These are phyloP conservation scores for Zoanthus gigantus DNA, from an alignment of 92 coral and sea anemone genomes.

Conservation along the genomic window DNA sequence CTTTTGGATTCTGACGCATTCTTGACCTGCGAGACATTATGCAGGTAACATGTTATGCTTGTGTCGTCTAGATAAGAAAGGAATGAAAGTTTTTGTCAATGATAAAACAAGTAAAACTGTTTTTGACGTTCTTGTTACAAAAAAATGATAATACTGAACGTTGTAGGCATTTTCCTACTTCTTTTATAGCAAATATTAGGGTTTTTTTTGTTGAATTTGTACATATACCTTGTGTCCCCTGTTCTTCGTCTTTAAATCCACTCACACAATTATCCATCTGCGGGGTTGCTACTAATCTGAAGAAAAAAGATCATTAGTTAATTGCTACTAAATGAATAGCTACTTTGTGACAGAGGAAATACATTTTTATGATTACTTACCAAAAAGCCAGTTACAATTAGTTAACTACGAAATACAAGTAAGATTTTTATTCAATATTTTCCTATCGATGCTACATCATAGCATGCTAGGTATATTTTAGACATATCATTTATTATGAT, in stretches of 20 bases:
- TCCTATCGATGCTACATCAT: neutral
- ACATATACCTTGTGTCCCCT: too few species aligned
- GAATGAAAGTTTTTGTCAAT: too few species aligned
- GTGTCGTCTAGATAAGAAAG: neutral
- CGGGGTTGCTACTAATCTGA: neutral
- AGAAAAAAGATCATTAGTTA: constrained; percentile 5
- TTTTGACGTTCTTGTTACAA: too few species aligned
- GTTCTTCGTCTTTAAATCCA: too few species aligned
- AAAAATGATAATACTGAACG: too few species aligned
- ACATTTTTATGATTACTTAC: neutral
- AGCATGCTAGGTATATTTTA: neutral
- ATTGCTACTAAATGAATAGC: constrained; percentile 3
- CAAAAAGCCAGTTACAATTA: neutral
- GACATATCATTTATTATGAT: constrained; percentile 5
- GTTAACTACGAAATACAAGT: constrained; percentile 6
- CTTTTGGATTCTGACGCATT: constrained; percentile 1
- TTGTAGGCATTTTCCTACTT: too few species aligned
- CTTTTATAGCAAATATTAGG: too few species aligned
- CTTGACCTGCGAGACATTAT: neutral
- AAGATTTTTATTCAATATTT: neutral
- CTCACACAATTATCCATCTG: too few species aligned
- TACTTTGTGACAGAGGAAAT: neutral
- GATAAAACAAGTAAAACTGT: too few species aligned
- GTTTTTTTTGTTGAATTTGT: too few species aligned
- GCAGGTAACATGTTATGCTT: neutral